Evolutionary conservation across 2,113 vertebrate genomes (phyloP).

Genomic region (Pipra filicauda): DNA sequence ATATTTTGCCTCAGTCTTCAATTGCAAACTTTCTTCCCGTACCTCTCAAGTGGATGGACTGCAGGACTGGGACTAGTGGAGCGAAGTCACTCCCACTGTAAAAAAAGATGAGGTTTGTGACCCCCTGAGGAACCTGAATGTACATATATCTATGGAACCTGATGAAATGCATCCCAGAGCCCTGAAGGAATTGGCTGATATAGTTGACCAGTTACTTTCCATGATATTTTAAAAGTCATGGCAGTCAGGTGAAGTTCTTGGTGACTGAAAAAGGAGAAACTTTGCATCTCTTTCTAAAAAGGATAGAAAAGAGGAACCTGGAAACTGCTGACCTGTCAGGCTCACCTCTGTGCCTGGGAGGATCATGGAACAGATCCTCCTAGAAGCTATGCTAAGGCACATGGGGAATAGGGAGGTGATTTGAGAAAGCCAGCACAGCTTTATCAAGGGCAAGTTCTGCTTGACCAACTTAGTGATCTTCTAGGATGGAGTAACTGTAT

Average conservation of each 20-base stretch:
- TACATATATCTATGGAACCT: background rate
- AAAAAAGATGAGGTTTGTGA: background rate
- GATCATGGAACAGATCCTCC: background rate
- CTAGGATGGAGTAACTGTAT: background rate
- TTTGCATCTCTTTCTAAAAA: background rate
- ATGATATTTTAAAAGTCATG: background rate
- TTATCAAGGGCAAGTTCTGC: background rate
- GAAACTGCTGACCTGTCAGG: background rate
- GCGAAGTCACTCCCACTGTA: background rate
- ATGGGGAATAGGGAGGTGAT: background rate
- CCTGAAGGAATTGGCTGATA: background rate
- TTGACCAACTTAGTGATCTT: background rate
- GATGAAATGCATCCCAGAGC: background rate
- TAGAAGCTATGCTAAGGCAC: background rate
- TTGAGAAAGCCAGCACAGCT: background rate
- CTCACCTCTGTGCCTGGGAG: background rate
- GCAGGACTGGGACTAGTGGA: background rate
- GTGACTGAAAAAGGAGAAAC: background rate
- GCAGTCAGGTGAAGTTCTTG: background rate
- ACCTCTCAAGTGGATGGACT: background rate
- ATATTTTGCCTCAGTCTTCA: background rate
- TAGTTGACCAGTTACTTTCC: background rate
- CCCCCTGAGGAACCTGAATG: background rate
- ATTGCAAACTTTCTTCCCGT: background rate
- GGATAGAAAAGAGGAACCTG: background rate